phyloP scores from a whole-genome alignment of 2,888 invertebrate genomes.

The Halictus quadricinctus region DNA sequence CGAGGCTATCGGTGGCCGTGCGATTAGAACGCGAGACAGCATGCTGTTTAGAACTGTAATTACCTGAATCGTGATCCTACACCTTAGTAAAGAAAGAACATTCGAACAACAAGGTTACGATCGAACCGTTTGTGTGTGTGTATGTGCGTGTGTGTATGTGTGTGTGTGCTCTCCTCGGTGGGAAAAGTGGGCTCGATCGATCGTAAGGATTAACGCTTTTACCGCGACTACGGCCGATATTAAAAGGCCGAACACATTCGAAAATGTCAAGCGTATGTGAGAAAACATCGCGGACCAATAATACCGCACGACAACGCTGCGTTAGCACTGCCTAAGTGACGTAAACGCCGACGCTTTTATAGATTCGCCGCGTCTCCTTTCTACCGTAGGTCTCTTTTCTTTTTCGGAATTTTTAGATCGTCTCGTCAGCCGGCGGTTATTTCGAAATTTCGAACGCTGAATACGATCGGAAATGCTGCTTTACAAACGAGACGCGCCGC shows the following conservation, averaged over 20 bases:
- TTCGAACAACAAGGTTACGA: background rate
- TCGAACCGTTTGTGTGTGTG: background rate
- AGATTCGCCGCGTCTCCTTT: background rate
- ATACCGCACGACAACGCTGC: slow-evolving; percentile 20
- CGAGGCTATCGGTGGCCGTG: background rate
- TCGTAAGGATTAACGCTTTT: slow-evolving; percentile 11
- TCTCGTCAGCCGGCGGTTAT: slow-evolving; percentile 32
- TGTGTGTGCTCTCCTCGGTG: background rate
- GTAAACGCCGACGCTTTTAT: slow-evolving; percentile 14
- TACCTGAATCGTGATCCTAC: background rate
- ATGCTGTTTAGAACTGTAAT: background rate
- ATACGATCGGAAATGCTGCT: slow-evolving; percentile 15
- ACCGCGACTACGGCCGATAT: background rate
- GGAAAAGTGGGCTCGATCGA: background rate
- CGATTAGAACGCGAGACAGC: background rate
- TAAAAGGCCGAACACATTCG: background rate
- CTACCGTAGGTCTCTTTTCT: background rate
- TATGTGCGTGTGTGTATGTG: background rate
- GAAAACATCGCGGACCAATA: slow-evolving; percentile 16
- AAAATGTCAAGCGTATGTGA: slow-evolving; percentile 12
- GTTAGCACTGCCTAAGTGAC: background rate
- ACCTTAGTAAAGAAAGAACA: background rate
- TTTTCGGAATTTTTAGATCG: slow-evolving; percentile 49
- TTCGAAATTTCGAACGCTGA: slow-evolving; percentile 23
- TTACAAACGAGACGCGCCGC: background rate